Conservation (phyloP, 2,797 vertebrate genomes). For the Potorous gilbertii region DNA sequence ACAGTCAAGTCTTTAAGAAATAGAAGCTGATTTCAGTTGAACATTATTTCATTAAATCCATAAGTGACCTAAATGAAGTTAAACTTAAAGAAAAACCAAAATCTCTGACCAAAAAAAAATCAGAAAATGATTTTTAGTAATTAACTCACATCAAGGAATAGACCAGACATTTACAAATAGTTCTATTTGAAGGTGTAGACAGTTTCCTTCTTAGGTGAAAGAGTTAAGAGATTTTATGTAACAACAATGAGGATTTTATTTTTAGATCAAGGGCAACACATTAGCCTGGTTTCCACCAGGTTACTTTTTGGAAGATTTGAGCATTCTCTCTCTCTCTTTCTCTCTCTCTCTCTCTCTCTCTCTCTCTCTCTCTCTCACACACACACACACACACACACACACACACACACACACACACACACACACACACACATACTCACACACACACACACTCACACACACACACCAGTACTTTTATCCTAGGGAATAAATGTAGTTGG, state of each 20-base stretch:
- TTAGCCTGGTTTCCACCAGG: background rate
- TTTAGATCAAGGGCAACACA: background rate
- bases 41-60: background rate
- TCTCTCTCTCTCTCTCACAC: too few relatives aligned
- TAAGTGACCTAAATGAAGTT: background rate
- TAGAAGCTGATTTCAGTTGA: background rate
- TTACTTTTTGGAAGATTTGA: background rate
- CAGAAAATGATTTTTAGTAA: background rate
- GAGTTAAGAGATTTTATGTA: background rate
- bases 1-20: background rate
- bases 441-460: too few relatives aligned
- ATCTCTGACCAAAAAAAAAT: background rate
- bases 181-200: background rate
- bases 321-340: background rate
- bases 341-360: too few relatives aligned
- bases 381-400: too few relatives aligned
- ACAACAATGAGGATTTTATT: background rate
- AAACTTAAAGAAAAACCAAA: background rate
- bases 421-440: too few relatives aligned
- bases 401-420: too few relatives aligned
- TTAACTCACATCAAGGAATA: background rate
- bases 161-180: background rate
- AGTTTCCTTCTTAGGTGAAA: background rate
- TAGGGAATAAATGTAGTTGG: too few relatives aligned
- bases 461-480: too few relatives aligned